Percentiles rank a stretch among this genome's conserved stretches.
These are phyloP conservation scores for Calonectris borealis DNA, from an alignment of 2,113 vertebrate species.

Conservation along the genomic window DNA sequence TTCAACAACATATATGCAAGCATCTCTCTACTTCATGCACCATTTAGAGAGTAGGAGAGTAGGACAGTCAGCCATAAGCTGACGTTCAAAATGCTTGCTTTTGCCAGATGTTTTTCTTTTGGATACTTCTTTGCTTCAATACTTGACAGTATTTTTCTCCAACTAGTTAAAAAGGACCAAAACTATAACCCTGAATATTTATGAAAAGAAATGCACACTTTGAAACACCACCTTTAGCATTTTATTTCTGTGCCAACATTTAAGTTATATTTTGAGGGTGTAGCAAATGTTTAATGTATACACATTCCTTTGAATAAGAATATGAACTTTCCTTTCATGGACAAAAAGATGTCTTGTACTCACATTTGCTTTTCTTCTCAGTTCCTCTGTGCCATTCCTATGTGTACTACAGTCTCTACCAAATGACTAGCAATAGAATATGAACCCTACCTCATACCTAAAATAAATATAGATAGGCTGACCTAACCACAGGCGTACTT, in stretches of 20 bases:
- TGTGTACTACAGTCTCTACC: neutral
- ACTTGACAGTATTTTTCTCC: conserved; percentile 40
- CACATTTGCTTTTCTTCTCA: neutral
- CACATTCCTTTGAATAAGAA: conserved; percentile 19
- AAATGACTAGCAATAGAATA: neutral
- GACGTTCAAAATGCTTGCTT: neutral
- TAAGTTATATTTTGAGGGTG: neutral
- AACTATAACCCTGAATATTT: conserved; percentile 25
- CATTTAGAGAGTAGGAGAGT: neutral
- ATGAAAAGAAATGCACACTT: conserved; percentile 19
- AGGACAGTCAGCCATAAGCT: neutral
- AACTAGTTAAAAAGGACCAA: neutral
- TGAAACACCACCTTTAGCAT: conserved; percentile 45
- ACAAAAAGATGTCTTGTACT: neutral
- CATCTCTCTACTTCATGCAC: neutral
- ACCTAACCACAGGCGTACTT: conserved; percentile 17
- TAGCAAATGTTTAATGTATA: conserved; percentile 22
- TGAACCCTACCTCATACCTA: neutral
- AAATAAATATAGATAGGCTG: conserved; percentile 47
- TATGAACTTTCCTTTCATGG: conserved; percentile 33
- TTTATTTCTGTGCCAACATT: conserved; percentile 30
- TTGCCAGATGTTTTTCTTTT: conserved; percentile 63
- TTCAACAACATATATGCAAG: neutral
- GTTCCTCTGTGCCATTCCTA: neutral
- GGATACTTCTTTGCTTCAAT: neutral